These are phyloP conservation scores for Meriones unguiculatus DNA, from an alignment of 2,113 vertebrate genomes.

Conservation along the genomic window DNA sequence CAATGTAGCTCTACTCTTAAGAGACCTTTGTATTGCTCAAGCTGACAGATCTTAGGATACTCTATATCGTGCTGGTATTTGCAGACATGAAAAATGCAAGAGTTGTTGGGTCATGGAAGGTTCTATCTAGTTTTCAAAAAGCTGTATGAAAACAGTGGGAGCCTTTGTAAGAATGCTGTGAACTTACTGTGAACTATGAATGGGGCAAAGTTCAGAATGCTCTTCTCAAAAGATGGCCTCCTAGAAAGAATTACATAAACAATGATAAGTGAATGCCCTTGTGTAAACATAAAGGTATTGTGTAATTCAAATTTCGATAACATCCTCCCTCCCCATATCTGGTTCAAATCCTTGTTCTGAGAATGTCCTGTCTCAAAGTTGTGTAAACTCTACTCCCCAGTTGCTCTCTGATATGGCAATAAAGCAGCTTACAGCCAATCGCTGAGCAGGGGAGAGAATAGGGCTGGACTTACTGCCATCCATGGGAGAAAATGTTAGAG, in stretches of 20 bases:
- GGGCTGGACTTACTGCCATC: too few species aligned
- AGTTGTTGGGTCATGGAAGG: not conserved
- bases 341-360: too few species aligned
- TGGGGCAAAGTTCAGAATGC: not conserved
- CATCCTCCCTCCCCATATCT: too few species aligned
- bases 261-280: not conserved
- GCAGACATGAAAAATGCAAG: not conserved
- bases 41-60: not conserved
- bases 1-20: not conserved
- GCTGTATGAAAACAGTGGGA: not conserved
- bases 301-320: too few species aligned
- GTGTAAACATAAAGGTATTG: too few species aligned
- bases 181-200: not conserved
- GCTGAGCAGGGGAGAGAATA: too few species aligned
- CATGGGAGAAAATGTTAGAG: too few species aligned
- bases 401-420: too few species aligned
- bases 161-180: not conserved
- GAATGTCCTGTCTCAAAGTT: too few species aligned
- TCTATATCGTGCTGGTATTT: not conserved
- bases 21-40: not conserved
- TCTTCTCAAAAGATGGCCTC: not conserved
- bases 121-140: not conserved
- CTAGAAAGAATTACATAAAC: not conserved
- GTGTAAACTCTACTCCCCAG: too few species aligned
- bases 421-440: too few species aligned